Evolutionary conservation across 1,140 invertebrate genomes (phyloP), one percentile per base, ranked within the genome.

Genomic region (Myzus persicae): DNA sequence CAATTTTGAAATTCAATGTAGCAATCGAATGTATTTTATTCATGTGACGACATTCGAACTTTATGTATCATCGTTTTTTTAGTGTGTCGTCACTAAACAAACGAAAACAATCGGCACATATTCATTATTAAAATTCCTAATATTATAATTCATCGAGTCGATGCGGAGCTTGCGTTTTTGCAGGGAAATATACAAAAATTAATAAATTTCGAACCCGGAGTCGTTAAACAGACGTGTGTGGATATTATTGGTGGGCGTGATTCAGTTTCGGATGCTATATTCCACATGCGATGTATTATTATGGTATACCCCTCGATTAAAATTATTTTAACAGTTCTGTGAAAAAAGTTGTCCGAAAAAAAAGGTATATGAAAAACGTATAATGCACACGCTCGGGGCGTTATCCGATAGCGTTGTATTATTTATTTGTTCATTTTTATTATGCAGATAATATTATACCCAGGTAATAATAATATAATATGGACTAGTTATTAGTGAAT

Each of bases 161-260:
- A 82, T 5, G 31, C 26, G 24, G 7, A 7, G 22, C 6, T 6
- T 44, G 20, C 76, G 81, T 82, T 82, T 82, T 82, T 38, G 36
- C 38, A 24, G 8, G 8, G 22, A 8, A 38, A 38, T 38, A 26
- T 38, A 42, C 40, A 44, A 31, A n/a, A 44, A 87, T 87, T 87
- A 87, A 87, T 87, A 87, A 87, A 87, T 87, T 44, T 14, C 26
- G 40, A n/a, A 46, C 42, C 8, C 14, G 38, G n/a, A 44, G 14
- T 44, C 81, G 7, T 40, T 85, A 42, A 42, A 85, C 82, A 26
- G 38, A 85, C 82, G 31, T 46, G n/a, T 88, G 44, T 46, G 85
- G 20, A 46, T 88, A n/a, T 88, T 48, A 46, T n/a, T 46, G 84
- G 85, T 48, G 85, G 85, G 85, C 85, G 85, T 88, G 85, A 88